Evolutionary conservation across 1,140 invertebrate genomes (phyloP).

Genomic region (Drepana arcuata): DNA sequence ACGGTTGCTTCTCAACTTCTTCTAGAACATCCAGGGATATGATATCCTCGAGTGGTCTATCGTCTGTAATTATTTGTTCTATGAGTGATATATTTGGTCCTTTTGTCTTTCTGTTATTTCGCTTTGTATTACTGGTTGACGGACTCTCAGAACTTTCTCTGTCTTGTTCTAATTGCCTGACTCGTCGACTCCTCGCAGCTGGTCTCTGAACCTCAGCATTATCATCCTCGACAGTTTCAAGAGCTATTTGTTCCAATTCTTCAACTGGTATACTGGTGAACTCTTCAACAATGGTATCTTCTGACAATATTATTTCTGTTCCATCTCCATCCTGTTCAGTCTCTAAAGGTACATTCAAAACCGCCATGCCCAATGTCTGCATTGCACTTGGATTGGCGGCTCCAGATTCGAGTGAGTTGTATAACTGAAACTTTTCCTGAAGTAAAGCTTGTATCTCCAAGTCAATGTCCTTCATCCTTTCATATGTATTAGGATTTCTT

Average conservation of each 20-base stretch:
- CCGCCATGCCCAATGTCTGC: constrained; percentile 49
- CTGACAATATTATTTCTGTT: constrained; percentile 12
- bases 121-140: constrained; percentile 11
- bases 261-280: constrained; percentile 53
- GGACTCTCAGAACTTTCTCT: constrained; percentile 23
- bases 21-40: constrained; percentile 56
- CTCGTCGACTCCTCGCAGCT: constrained; percentile 16
- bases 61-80: constrained; percentile 58
- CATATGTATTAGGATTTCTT: constrained; percentile 40
- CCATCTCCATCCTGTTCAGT: constrained; percentile 19
- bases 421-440: constrained; percentile 67
- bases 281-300: constrained; percentile 43
- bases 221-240: constrained; percentile 31
- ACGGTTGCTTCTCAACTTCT: no score
- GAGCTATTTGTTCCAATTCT: constrained; percentile 52
- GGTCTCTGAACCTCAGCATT: constrained; percentile 11
- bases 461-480: constrained; percentile 69
- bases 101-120: constrained; percentile 27
- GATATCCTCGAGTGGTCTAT: constrained; percentile 56
- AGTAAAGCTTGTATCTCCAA: constrained; percentile 63
- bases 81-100: constrained; percentile 54
- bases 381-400: constrained; percentile 23
- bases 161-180: constrained; percentile 22
- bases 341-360: constrained; percentile 36
- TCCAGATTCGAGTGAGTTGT: constrained; percentile 54